Evolutionary conservation across 2,797 vertebrate species (phyloP).

Genomic region (Saxicola maurus): DNA sequence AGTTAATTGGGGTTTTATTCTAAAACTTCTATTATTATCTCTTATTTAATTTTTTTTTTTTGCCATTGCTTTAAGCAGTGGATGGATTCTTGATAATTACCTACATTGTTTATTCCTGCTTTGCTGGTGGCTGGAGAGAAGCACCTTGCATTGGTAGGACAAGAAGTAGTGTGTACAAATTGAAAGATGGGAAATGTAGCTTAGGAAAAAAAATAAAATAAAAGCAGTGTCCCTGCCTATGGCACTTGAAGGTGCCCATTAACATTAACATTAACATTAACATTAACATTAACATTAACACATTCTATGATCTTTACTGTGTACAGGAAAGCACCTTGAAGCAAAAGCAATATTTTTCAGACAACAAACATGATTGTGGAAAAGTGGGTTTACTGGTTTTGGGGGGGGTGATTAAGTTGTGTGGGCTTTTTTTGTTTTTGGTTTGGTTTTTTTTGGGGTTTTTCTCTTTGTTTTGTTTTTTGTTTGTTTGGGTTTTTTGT

Average conservation of each 20-base stretch:
- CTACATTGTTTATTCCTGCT: not conserved
- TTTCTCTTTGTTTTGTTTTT: no score
- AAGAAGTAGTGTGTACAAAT: not conserved
- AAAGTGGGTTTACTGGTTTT: not conserved
- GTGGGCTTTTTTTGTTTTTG: no score
- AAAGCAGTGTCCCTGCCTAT: not conserved
- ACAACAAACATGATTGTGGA: not conserved
- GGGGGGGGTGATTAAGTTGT: not conserved
- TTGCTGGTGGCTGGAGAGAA: not conserved
- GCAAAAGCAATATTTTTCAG: not conserved
- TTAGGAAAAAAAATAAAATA: not conserved
- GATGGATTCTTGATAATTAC: not conserved
- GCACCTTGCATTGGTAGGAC: not conserved
- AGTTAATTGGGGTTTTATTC: fast-evolving
- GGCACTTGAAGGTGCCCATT: not conserved
- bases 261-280: not conserved
- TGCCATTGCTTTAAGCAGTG: not conserved
- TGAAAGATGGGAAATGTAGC: not conserved
- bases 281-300: not conserved
- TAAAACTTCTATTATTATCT: not conserved
- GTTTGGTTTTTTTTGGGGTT: no score
- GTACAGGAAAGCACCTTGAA: not conserved
- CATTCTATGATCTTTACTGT: not conserved
- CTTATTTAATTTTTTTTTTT: not conserved
- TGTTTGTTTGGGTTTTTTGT: no score